Evolutionary conservation across 92 coral and sea anemone genomes (phyloP), one percentile per base, ranked within the genome.

Genomic region (Phenganax marumi): DNA sequence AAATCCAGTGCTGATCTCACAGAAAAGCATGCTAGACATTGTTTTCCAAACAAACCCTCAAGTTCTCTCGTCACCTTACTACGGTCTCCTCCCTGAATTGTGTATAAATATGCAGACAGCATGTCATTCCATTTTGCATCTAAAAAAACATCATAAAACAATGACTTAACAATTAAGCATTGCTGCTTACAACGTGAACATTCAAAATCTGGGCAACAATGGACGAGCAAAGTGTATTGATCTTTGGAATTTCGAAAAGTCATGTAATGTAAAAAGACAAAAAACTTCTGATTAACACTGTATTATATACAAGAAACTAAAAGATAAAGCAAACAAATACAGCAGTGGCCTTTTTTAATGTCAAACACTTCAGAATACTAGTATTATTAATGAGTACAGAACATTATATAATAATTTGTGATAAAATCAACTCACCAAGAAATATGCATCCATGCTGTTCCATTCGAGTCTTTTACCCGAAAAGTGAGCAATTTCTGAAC

Each of bases 101-200:
- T 85, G 57, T 80, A 91, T 22, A 75, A 73, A 76, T 79, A 89
- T 13, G 93, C 98, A 63, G 91, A 80, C 39, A 95, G 74, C 49
- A 95, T 86, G 61, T 89, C 93, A 48, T 52, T 85, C 97, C 93
- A 95, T 52, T 97, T 85, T 48, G 93, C 90, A 83, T 95, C 98
- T 95, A 75, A 51, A 55, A 62, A 64, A 25, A 33, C 43, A 33
- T 33, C 43, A 33, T 64, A 6, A 19, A 5, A 16, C 10, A 64
- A 64, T 2, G 23, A 46, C 3, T 64, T 17, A 64, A 24, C 19
- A 1, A 10, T 21, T 0, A 22, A 5, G 47, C 4, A 12, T 64
- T 21, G 43, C 43, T 33, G 43, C 43, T 1, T 5, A 33, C 43
- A 33, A 33, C 5, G 43, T 33, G 43, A 33, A 33, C 5, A 33